A percentile compares a stretch with the other conserved stretches of the same genome.
phyloP scores from a whole-genome alignment of 2,888 invertebrate species.

The Mantis religiosa region DNA sequence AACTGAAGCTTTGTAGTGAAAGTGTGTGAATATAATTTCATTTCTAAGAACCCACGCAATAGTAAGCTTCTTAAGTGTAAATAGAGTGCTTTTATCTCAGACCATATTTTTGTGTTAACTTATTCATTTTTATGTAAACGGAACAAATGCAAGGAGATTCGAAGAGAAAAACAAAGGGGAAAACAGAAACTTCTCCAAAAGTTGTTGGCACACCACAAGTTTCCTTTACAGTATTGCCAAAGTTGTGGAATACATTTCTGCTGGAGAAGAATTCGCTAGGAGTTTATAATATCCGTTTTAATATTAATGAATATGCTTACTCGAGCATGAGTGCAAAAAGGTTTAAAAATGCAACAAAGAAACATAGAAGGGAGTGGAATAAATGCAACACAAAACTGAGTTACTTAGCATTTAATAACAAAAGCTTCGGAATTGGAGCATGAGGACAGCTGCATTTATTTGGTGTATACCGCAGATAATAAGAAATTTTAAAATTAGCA shows the following conservation, averaged over 20 bases:
- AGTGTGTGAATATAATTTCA: no score
- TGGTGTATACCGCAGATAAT: no score
- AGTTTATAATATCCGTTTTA: not conserved
- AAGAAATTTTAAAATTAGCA: no score
- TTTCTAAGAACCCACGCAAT: not conserved
- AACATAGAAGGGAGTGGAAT: not conserved
- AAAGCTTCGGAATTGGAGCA: no score
- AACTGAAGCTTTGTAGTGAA: no score
- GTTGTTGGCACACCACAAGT: not conserved
- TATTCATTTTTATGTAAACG: not conserved
- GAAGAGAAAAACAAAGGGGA: not conserved
- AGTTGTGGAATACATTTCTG: not conserved
- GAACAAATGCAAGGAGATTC: not conserved
- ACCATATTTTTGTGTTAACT: not conserved
- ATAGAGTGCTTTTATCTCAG: not conserved
- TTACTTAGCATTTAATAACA: no score
- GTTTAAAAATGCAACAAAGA: not conserved
- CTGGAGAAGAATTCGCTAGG: not conserved
- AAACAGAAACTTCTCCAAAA: not conserved
- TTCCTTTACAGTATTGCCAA: not conserved
- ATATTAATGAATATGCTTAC: not conserved
- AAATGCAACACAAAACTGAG: no score
- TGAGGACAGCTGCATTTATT: no score
- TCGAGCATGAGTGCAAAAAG: not conserved
- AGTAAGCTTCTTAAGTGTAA: not conserved